Conservation (phyloP, 2,888 invertebrate genomes). For the Eugnorisma glareosa region DNA sequence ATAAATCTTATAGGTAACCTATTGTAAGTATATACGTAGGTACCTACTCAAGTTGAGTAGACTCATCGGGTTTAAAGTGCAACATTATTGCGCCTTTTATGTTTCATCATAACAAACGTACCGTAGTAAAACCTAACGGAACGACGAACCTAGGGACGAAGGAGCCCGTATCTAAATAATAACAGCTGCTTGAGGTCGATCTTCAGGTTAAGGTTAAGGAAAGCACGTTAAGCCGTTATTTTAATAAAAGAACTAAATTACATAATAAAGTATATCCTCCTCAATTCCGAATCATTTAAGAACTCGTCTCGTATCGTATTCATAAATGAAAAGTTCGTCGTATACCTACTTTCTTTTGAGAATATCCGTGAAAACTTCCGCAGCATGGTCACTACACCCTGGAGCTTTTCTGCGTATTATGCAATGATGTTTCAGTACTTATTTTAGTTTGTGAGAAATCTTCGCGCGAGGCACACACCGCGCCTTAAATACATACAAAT, state of each 20-base stretch:
- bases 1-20: not conserved
- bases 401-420: conserved; percentile 89
- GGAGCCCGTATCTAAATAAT: too few relatives aligned
- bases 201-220: too few relatives aligned
- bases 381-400: conserved; percentile 70
- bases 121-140: not conserved
- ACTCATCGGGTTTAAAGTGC: conserved; percentile 30
- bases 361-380: conserved; percentile 67
- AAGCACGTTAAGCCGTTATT: too few relatives aligned
- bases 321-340: not conserved
- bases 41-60: not conserved
- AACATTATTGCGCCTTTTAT: not conserved
- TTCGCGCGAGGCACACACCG: conserved; percentile 77
- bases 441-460: conserved; percentile 87
- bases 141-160: too few relatives aligned
- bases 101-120: conserved; percentile 5
- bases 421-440: conserved; percentile 86
- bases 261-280: too few relatives aligned
- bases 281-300: too few relatives aligned
- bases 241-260: too few relatives aligned
- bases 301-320: not conserved
- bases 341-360: not conserved
- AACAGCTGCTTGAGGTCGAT: too few relatives aligned
- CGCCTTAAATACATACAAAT: conserved; percentile 64
- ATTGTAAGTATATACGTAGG: too few relatives aligned